Evolutionary conservation across 2,113 vertebrate genomes (phyloP).

Genomic region (Ardeotis arabs): DNA sequence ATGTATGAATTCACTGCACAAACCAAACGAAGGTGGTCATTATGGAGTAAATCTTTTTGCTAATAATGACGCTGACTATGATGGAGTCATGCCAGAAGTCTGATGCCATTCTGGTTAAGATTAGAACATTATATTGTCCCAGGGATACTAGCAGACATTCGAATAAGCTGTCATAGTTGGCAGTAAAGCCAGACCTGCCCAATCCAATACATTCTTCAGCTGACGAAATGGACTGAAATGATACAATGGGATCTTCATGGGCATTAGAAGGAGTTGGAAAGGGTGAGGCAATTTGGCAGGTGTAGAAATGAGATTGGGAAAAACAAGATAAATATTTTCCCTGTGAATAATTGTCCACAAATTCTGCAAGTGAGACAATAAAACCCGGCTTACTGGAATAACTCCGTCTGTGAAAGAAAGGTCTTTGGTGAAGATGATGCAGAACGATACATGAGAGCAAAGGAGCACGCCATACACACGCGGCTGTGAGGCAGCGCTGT

Average conservation of each 20-base stretch:
- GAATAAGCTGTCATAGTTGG: slow-evolving; percentile 28
- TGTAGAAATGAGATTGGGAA: slow-evolving; percentile 40
- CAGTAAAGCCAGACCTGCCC: slow-evolving; percentile 5
- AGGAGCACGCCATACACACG: not conserved
- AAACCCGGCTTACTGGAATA: not conserved
- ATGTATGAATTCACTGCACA: not conserved
- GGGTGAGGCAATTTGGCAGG: slow-evolving; percentile 11
- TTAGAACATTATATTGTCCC: slow-evolving; percentile 21
- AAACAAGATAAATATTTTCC: slow-evolving; percentile 57
- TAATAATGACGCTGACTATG: not conserved
- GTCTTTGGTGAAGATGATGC: not conserved
- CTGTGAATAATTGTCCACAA: slow-evolving; percentile 46
- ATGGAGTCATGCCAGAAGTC: not conserved
- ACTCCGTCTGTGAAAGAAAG: not conserved
- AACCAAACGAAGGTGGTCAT: not conserved
- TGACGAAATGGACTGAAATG: slow-evolving; percentile 14
- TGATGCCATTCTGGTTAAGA: slow-evolving; percentile 43
- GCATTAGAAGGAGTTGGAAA: slow-evolving; percentile 42
- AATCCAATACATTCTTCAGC: slow-evolving; percentile 42
- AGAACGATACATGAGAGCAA: not conserved
- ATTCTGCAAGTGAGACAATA: slow-evolving; percentile 9
- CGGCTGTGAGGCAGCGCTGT: not conserved
- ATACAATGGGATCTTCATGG: slow-evolving; percentile 51
- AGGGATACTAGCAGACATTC: not conserved
- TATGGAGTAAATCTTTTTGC: not conserved